Base-by-base conservation (phyloP, 1,140 invertebrate species). In the Drosophila novamexicana region DNA sequence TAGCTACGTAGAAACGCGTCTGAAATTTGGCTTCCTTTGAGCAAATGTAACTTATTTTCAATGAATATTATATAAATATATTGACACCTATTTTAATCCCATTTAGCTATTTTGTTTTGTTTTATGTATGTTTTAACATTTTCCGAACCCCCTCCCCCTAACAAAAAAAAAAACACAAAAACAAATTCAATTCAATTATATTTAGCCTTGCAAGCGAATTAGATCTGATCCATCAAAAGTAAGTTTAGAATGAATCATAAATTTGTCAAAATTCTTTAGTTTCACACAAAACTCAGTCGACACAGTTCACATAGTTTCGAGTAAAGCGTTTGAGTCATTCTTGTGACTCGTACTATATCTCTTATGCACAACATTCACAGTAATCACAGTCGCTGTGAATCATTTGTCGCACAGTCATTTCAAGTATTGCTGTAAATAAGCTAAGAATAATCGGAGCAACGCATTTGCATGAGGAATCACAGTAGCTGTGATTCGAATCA, bases 151-250 rank as follows among this genome's bases (percentile, higher is more conserved):
- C 63, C 22, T 47, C 12, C 52, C 45, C 18, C 10, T 12, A 10
- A 18, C 47, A 10, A 5, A 36, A 16, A 58, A 40, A 39, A 57
- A 34, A 54, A 44, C 45, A 37, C n/a, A 62, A 44, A 65, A 58
- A 59, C 18, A 45, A 68, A 67, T 45, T 56, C 52, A 52, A 72
- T 70, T 58, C 52, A 64, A 84, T 68, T 72, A 74, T 78, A 89
- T 88, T 80, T 88, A 88, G 83, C 83, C 79, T 89, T 89, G 76
- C 84, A 88, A 88, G 80, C 81, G 83, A 66, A 71, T 86, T 83
- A 81, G 65, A 71, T 74, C 77, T 72, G 73, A 76, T 64, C 84
- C 68, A 79, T 66, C 73, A 75, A 81, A 88, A 88, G 83, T 88
- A 88, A 88, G 83, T 88, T 79, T 79, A 82, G 73, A 73, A 45